These are phyloP conservation scores for Pseudolycoriella hygida DNA, from an alignment of 2,888 invertebrate genomes.

Conservation along the genomic window DNA sequence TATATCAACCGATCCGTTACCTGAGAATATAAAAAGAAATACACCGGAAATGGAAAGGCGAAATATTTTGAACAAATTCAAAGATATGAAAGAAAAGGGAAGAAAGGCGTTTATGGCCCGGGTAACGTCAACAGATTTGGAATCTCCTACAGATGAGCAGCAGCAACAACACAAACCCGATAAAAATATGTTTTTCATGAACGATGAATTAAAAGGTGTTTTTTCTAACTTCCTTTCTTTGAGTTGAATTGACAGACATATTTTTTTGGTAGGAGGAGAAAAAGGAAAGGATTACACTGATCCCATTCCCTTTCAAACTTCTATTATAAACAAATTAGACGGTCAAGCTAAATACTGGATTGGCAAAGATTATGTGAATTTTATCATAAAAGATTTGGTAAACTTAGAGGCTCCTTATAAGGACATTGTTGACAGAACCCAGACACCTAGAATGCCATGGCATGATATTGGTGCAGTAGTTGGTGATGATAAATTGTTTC, in stretches of 20 bases:
- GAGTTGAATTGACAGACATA: background rate
- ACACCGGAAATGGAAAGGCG: conserved; percentile 43
- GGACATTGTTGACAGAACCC: conserved; percentile 63
- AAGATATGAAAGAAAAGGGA: conserved; percentile 34
- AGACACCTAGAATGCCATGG: conserved; percentile 93
- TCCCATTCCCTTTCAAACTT: conserved; percentile 18
- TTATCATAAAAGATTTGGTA: conserved; percentile 87
- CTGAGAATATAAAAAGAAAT: conserved; percentile 36
- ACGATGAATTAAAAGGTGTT: conserved; percentile 15
- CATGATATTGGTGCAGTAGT: conserved; percentile 81
- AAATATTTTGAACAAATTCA: conserved; percentile 36
- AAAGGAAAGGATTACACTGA: conserved; percentile 22
- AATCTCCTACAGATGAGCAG: conserved; percentile 9
- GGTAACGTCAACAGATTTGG: conserved; percentile 17
- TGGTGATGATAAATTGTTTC: too few species aligned
- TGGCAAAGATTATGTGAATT: conserved; percentile 92
- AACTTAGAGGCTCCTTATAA: conserved; percentile 75
- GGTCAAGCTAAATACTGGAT: conserved; percentile 81
- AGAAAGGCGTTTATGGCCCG: conserved; percentile 34
- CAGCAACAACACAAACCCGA: conserved; percentile 6
- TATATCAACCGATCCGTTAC: conserved; percentile 15
- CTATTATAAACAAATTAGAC: conserved; percentile 27
- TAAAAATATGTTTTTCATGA: conserved; percentile 16
- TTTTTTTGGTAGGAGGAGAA: conserved; percentile 26
- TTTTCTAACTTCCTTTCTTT: too few species aligned